Evolutionary conservation across 53 echinoderm and acorn worm species (phyloP).

Genomic region (Antedon mediterranea): DNA sequence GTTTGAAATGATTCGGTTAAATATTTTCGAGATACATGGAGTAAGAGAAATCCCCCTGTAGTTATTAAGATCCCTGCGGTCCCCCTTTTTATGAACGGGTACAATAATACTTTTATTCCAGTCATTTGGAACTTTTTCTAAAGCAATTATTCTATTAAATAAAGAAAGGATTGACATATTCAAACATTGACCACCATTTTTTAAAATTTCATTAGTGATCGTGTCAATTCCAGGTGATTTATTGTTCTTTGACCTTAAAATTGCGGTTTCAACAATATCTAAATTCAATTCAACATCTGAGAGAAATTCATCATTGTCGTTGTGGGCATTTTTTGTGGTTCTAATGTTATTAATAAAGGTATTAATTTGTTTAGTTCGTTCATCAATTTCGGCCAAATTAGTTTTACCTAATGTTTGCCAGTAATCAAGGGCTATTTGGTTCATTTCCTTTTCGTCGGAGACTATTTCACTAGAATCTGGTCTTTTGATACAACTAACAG

Average conservation of each 20-base stretch:
- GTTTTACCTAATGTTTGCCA: no score
- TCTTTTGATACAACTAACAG: no score
- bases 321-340: no score
- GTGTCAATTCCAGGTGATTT: not conserved
- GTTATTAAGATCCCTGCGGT: not conserved
- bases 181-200: not conserved
- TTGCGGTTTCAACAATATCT: not conserved
- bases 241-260: not conserved
- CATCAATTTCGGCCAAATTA: no score
- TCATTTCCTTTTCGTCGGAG: no score
- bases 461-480: no score
- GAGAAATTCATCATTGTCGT: not conserved
- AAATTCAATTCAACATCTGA: not conserved
- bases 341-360: no score
- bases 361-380: no score
- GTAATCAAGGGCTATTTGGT: no score
- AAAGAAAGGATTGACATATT: not conserved
- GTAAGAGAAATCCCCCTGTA: conserved; percentile 7
- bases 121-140: not conserved
- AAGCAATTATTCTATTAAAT: not conserved
- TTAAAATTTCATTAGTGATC: not conserved
- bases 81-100: not conserved
- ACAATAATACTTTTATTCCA: not conserved
- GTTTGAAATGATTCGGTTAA: not conserved
- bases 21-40: conserved; percentile 2